Evolutionary conservation across 2,797 vertebrate species (phyloP), one percentile per base, ranked within the genome.

Genomic region (Halcyon badia): DNA sequence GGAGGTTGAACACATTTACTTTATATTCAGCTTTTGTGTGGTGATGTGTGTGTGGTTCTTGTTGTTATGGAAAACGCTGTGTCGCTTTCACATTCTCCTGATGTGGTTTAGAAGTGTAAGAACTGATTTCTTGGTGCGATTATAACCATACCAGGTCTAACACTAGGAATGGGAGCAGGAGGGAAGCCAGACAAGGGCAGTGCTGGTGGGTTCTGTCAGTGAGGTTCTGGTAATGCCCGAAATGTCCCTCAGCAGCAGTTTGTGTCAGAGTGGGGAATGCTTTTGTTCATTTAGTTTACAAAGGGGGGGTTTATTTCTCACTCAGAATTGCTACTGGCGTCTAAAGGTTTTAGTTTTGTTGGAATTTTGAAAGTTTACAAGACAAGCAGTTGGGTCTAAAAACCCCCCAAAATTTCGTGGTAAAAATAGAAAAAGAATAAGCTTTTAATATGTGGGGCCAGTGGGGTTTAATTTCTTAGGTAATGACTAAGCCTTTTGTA

Each of bases 11-110:
- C 8, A 3, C 2, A 3, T 51, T 71, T 70, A 33, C 41, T 82
- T 57, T 48, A 14, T 20, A 62, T 76, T 66, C 33, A 52, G 9
- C 48, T 75, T 9, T 68, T 68, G 16, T 80, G 37, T 68, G 17
- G n/a, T 39, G 61, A 65, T 15, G 25, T 13, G 19, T 2, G 1
- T 0, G 0, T 35, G 7, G 10, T 31, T 65, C 56, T 46, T 64
- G 4, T 46, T 54, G 35, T 54, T 41, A 35, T 2, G 4, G 46
- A 69, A 81, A 35, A 10, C 0, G 0, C 14, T 49, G 5, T 16
- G 24, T 68, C 44, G 58, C 24, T 72, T 72, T 78, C 15, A 9
- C 0, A 0, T 68, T 77, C 35, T 5, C 25, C 5, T 48, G 28
- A 10, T 2, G 1, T 52, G 20, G 16, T 26, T 78, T 62, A 54